A percentile compares a stretch with the other conserved stretches of the same genome.
phyloP scores from a whole-genome alignment of 2,888 invertebrate genomes.

The Loripinus fragilis region DNA sequence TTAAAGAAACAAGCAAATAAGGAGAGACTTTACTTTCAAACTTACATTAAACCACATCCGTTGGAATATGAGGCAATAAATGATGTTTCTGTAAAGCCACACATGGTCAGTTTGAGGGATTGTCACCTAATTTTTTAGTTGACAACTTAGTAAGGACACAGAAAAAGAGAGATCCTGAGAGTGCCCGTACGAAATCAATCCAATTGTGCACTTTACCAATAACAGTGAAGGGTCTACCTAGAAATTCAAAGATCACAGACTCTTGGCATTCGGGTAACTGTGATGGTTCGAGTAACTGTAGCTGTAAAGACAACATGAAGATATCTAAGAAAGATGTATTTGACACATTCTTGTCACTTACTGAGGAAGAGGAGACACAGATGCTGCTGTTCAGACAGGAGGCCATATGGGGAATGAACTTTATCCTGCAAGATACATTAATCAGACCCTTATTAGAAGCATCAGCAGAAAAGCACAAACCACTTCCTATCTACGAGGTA shows the following conservation, averaged over 20 bases:
- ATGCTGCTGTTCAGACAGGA: conserved; percentile 1
- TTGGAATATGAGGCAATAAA: conserved; percentile 7
- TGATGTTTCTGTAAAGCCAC: not conserved
- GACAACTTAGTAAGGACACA: conserved; percentile 17
- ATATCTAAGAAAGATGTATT: conserved; percentile 6
- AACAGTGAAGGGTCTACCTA: conserved; percentile 15
- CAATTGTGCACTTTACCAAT: conserved; percentile 26
- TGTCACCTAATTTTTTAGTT: conserved; percentile 6
- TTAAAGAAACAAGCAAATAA: conserved; percentile 17
- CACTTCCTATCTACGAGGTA: not conserved
- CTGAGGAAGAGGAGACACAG: not conserved
- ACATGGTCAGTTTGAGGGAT: not conserved
- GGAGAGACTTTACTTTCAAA: conserved; percentile 24
- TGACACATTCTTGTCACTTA: not conserved
- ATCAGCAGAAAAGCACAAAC: conserved; percentile 8
- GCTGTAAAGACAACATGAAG: not conserved
- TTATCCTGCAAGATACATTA: not conserved
- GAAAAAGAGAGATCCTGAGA: conserved; percentile 15
- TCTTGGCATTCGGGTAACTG: not conserved
- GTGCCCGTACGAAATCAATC: not conserved
- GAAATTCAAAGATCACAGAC: conserved; percentile 6
- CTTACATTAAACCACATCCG: conserved; percentile 29
- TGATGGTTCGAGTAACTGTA: conserved; percentile 10
- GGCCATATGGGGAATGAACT: conserved; percentile 8
- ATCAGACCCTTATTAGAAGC: not conserved